Evolutionary conservation across 1,140 invertebrate species (phyloP), one percentile per base, ranked within the genome.

Genomic region (Capitella teleta): DNA sequence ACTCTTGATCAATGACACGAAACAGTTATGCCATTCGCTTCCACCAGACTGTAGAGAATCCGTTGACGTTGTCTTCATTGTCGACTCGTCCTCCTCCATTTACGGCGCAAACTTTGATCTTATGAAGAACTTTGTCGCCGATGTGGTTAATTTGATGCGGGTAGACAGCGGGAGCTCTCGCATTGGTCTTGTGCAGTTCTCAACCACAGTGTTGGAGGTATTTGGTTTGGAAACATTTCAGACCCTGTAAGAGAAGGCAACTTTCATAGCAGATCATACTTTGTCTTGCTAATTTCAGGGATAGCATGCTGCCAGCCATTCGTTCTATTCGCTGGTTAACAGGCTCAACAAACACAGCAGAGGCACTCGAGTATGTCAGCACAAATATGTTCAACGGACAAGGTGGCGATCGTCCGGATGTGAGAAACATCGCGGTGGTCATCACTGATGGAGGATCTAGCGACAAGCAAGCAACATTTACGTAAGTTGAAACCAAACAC

Each of bases 31-130:
- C n/a, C n/a, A n/a, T n/a, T n/a, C n/a, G n/a, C n/a, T n/a, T n/a
- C n/a, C n/a, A n/a, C n/a, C 25, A 45, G 43, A 18, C 18, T 45
- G 43, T 28, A 12, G 10, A 8, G 8, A 8, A 10, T 5, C 8
- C 10, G 49, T 16, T 5, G 56, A 57, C 24, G 14, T 57, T 1
- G 40, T 52, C 2, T 52, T 57, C 30, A 47, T 57, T 5, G 28
- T 57, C 3, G 56, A 57, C 42, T 26, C 41, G 1, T 56, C 54
- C 5, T 54, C 54, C 10, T 53, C 51, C 26, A 54, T 56, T 3
- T 46, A 41, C 12, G 47, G 25, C 18, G 25, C n/a, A 18, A 47
- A 47, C 18, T 47, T 47, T 18, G 8, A 47, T 19, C 30, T 21
- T 14, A 28, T 36, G 18, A 47, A 34, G 18, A 2, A 28, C 2